A percentile compares a stretch with the other conserved stretches of the same genome.
phyloP scores from a whole-genome alignment of 1,140 invertebrate species.

The Ceratitis capitata region DNA sequence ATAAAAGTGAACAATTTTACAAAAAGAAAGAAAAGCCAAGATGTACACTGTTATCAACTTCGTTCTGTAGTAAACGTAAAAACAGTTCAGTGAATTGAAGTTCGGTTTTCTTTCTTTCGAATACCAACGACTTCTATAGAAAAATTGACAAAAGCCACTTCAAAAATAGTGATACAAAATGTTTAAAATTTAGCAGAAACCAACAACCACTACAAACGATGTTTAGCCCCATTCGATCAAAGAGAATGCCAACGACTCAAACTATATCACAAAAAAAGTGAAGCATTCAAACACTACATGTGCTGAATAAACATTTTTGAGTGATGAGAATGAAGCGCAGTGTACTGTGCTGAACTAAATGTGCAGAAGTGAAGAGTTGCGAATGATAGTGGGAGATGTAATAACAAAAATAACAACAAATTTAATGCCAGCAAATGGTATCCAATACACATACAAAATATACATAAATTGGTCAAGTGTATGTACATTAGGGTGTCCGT shows the following conservation, averaged over 20 bases:
- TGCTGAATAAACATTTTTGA: not conserved
- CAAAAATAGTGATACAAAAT: not conserved
- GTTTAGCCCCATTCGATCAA: not conserved
- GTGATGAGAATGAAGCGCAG: not conserved
- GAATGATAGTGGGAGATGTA: constrained; percentile 31
- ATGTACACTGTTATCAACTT: too few relatives aligned
- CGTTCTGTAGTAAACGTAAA: too few relatives aligned
- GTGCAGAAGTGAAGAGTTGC: constrained; percentile 4
- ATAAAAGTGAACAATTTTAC: not conserved
- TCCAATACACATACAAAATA: not conserved
- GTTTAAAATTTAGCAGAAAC: not conserved
- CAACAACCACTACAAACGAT: not conserved
- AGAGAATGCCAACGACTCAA: not conserved
- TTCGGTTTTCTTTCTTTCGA: too few relatives aligned
- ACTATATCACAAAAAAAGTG: not conserved
- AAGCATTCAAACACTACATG: not conserved
- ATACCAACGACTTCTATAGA: too few relatives aligned
- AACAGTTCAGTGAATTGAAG: too few relatives aligned
- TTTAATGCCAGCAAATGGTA: not conserved
- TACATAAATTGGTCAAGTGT: too few relatives aligned
- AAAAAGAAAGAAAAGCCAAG: too few relatives aligned
- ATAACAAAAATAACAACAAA: not conserved
- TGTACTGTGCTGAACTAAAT: not conserved
- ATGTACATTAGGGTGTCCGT: too few relatives aligned
- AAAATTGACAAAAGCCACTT: not conserved